A percentile compares a stretch with the other conserved stretches of the same genome.
Evolutionary conservation across 2,797 vertebrate species (phyloP).

Genomic region (Alectoris magna): DNA sequence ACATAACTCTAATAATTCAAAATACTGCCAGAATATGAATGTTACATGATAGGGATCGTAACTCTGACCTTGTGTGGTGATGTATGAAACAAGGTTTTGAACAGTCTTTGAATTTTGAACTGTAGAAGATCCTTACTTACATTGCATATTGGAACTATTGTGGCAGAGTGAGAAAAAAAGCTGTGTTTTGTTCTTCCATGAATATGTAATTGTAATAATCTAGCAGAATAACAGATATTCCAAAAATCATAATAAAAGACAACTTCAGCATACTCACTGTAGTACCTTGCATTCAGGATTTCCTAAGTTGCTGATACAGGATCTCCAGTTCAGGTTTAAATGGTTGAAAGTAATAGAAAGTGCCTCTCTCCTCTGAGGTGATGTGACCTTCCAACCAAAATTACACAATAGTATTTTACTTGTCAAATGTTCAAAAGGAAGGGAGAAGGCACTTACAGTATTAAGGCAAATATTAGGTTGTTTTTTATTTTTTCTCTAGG

Average conservation of each 20-base stretch:
- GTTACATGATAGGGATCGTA: not conserved
- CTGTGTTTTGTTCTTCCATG: not conserved
- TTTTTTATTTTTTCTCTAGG: not conserved
- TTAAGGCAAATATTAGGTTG: not conserved
- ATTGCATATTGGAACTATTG: not conserved
- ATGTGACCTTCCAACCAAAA: not conserved
- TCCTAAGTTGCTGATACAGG: not conserved
- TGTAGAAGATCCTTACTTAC: not conserved
- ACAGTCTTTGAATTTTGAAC: not conserved
- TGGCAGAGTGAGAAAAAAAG: not conserved
- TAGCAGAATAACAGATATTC: not conserved
- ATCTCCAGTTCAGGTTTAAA: not conserved
- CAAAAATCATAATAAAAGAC: slow-evolving; percentile 8
- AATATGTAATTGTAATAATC: slow-evolving; percentile 8
- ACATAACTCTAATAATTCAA: not conserved
- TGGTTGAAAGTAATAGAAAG: not conserved
- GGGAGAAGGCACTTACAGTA: not conserved
- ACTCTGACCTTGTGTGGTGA: not conserved
- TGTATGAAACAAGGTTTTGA: not conserved
- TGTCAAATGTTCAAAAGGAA: not conserved
- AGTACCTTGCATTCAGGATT: not conserved
- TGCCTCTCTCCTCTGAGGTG: not conserved
- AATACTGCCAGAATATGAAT: not conserved
- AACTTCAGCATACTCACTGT: not conserved
- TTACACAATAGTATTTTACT: not conserved